Conservation (phyloP, 2,797 vertebrate species). For the Varecia variegata region DNA sequence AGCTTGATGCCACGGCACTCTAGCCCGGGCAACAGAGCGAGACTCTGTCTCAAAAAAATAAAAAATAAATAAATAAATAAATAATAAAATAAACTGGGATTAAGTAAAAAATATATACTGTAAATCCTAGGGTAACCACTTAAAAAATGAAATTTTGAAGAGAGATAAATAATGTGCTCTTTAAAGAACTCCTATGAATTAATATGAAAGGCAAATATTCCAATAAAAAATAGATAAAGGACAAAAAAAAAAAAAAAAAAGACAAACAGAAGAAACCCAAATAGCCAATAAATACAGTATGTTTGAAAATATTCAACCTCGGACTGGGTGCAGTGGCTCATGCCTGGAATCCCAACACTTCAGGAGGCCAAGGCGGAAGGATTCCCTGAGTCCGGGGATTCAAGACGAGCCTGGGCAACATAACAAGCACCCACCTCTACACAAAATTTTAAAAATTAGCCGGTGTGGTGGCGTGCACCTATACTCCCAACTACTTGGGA, state of each 20-base stretch:
- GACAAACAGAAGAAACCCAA: background rate
- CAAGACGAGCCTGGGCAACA: background rate
- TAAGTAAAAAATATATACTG: background rate
- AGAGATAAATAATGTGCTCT: background rate
- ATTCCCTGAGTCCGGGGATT: background rate
- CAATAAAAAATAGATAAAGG: background rate
- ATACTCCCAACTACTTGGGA: too few species aligned
- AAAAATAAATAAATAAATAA: too few species aligned
- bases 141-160: background rate
- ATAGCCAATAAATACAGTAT: background rate
- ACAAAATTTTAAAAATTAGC: background rate
- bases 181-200: background rate
- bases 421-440: background rate
- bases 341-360: background rate
- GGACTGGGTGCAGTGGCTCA: too few species aligned
- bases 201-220: background rate
- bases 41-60: too few species aligned
- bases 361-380: background rate
- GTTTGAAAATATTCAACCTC: background rate
- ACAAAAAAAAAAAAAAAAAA: background rate
- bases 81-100: background rate
- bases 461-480: too few species aligned
- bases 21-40: too few species aligned
- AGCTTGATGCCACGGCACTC: too few species aligned
- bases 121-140: background rate